Evolutionary conservation across 2,888 invertebrate species (phyloP).

Genomic region (Cheilosia vulpina): DNA sequence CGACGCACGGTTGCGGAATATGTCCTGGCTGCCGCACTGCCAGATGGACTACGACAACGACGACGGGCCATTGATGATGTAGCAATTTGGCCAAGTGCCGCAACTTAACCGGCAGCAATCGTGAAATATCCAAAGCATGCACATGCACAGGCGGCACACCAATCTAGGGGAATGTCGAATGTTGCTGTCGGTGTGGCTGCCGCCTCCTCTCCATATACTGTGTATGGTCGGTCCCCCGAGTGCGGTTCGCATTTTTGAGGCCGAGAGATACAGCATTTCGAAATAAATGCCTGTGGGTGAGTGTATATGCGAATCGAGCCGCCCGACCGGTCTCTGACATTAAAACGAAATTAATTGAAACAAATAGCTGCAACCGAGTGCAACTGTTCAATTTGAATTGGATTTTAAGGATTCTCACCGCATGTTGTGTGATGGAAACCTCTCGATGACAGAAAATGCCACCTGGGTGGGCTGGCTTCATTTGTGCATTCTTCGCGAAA

Average conservation of each 20-base stretch:
- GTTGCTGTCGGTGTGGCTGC: slow-evolving; percentile 31
- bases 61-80: slow-evolving; percentile 64
- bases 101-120: slow-evolving; percentile 58
- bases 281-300: slow-evolving; percentile 42
- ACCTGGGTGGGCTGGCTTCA: slow-evolving; percentile 28
- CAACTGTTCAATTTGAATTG: slow-evolving; percentile 71
- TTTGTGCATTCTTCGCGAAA: slow-evolving; percentile 29
- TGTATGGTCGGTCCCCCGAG: slow-evolving; percentile 18
- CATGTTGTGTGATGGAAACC: slow-evolving; percentile 64
- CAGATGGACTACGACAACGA: slow-evolving; percentile 29
- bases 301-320: background rate
- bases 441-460: slow-evolving; percentile 69
- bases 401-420: slow-evolving; percentile 70
- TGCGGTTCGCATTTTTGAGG: slow-evolving; percentile 63
- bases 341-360: slow-evolving; percentile 74
- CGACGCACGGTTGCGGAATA: slow-evolving; percentile 37
- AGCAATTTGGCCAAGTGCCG: slow-evolving; percentile 69
- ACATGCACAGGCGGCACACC: slow-evolving; percentile 35
- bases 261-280: slow-evolving; percentile 38
- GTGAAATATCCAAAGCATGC: slow-evolving; percentile 59
- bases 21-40: slow-evolving; percentile 8
- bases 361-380: slow-evolving; percentile 64
- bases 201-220: background rate
- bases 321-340: slow-evolving; percentile 47
- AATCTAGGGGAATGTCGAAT: slow-evolving; percentile 60